Conservation (phyloP, 2,888 invertebrate species). For the Drosophila robusta region DNA sequence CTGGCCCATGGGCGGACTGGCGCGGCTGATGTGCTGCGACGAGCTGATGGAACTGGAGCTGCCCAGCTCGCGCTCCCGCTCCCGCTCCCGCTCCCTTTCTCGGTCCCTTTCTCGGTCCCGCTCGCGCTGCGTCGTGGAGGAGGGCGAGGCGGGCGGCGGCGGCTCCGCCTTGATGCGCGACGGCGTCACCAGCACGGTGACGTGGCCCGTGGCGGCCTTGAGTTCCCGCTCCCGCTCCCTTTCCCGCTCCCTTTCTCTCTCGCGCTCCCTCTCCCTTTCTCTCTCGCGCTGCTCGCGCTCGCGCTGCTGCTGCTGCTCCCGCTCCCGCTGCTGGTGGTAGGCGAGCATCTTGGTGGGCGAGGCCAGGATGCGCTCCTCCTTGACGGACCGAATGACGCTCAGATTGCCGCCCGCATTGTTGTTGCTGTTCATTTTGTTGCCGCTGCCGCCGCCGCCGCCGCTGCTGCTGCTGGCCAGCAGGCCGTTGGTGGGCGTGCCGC, state of each 20-base stretch:
- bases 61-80: slow-evolving; percentile 48
- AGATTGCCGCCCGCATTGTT: slow-evolving; percentile 61
- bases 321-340: slow-evolving; percentile 75
- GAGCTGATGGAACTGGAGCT: slow-evolving; percentile 69
- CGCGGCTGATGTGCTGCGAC: slow-evolving; percentile 67
- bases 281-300: slow-evolving; percentile 73
- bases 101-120: slow-evolving; percentile 40
- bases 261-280: slow-evolving; percentile 69
- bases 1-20: slow-evolving; percentile 60
- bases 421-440: slow-evolving; percentile 30
- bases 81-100: slow-evolving; percentile 38
- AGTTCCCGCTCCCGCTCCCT: slow-evolving; percentile 60
- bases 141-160: slow-evolving; percentile 74
- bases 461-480: slow-evolving; percentile 53
- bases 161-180: slow-evolving; percentile 85
- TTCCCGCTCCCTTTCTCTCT: slow-evolving; percentile 70
- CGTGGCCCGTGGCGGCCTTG: slow-evolving; percentile 77
- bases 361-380: slow-evolving; percentile 84
- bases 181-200: slow-evolving; percentile 86
- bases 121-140: slow-evolving; percentile 81
- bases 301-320: slow-evolving; percentile 65
- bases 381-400: slow-evolving; percentile 85
- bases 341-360: slow-evolving; percentile 84
- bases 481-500: slow-evolving; percentile 74
- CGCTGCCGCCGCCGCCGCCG: slow-evolving; percentile 30